phyloP scores from a whole-genome alignment of 1,140 invertebrate species.

The Anadara kagoshimensis region DNA sequence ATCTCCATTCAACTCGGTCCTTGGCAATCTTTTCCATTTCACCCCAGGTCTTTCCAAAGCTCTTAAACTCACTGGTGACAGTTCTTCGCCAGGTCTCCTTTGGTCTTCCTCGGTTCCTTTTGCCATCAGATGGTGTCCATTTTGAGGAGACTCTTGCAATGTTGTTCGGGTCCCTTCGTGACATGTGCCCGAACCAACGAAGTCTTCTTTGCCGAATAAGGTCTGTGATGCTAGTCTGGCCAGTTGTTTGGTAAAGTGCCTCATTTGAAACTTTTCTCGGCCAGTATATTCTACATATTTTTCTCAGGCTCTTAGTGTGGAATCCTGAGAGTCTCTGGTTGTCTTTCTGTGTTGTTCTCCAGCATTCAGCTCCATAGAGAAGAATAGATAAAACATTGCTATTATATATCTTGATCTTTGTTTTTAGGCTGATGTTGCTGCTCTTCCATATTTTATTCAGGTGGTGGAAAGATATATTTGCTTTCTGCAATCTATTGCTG shows the following conservation, averaged over 20 bases:
- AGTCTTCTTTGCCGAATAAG: not conserved
- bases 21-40: conserved; percentile 1
- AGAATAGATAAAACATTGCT: conserved; percentile 8
- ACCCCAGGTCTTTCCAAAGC: conserved; percentile 11
- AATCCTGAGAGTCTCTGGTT: conserved; percentile 12
- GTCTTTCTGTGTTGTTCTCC: conserved; percentile 19
- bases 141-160: not conserved
- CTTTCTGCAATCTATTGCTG: not conserved
- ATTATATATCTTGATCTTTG: conserved; percentile 17
- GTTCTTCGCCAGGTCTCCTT: conserved; percentile 3
- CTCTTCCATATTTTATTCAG: conserved; percentile 14
- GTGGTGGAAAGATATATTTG: not conserved
- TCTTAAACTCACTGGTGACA: not conserved
- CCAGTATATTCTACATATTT: not conserved
- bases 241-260: not conserved
- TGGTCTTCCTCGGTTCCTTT: conserved; percentile 1
- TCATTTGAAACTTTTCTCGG: not conserved
- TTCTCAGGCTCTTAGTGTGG: conserved; percentile 16
- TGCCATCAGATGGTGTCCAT: not conserved
- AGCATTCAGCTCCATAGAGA: conserved; percentile 15
- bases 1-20: not conserved
- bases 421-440: not conserved
- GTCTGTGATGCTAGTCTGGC: not conserved
- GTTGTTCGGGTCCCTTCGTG: not conserved
- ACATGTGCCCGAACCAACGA: not conserved